Conservation (phyloP, 2,888 invertebrate species). For the Neoascia interrupta region DNA sequence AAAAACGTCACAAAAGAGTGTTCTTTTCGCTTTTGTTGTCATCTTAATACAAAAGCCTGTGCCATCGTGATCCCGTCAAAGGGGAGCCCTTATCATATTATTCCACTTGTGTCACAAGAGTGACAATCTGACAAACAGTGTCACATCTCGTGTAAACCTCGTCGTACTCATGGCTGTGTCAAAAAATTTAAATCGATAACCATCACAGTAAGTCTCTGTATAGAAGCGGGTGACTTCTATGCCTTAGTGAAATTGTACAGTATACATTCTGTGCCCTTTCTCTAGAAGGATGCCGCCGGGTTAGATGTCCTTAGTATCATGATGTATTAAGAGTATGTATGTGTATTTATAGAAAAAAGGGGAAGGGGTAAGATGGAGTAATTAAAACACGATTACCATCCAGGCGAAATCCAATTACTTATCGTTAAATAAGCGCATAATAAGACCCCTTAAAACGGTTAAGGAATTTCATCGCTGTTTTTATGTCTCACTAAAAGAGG, state of each 20-base stretch:
- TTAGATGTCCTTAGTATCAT: neutral
- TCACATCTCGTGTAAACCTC: slow-evolving; percentile 35
- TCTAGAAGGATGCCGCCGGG: slow-evolving; percentile 1
- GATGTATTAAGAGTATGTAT: neutral
- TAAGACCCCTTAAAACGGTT: too few species aligned
- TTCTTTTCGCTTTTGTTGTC: slow-evolving; percentile 13
- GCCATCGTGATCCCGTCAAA: slow-evolving; percentile 20
- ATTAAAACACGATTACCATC: slow-evolving; percentile 55
- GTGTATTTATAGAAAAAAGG: too few species aligned
- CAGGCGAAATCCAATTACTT: slow-evolving; percentile 64
- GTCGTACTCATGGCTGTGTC: slow-evolving; percentile 40
- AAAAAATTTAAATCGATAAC: slow-evolving; percentile 64
- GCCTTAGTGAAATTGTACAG: slow-evolving; percentile 10
- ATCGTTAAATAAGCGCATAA: slow-evolving; percentile 57
- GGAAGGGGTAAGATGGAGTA: slow-evolving; percentile 26
- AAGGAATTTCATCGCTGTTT: too few species aligned
- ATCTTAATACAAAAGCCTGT: slow-evolving; percentile 39
- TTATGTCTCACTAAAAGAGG: too few species aligned
- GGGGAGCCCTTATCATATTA: slow-evolving; percentile 21
- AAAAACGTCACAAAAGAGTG: neutral
- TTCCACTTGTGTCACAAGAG: slow-evolving; percentile 43
- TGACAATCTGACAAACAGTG: slow-evolving; percentile 58
- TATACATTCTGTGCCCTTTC: neutral
- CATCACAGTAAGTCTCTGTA: slow-evolving; percentile 30
- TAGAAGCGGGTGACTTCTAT: too few species aligned